These are phyloP conservation scores for Euphonia xanthogaster DNA, from an alignment of 2,797 vertebrate species.

Conservation along the genomic window DNA sequence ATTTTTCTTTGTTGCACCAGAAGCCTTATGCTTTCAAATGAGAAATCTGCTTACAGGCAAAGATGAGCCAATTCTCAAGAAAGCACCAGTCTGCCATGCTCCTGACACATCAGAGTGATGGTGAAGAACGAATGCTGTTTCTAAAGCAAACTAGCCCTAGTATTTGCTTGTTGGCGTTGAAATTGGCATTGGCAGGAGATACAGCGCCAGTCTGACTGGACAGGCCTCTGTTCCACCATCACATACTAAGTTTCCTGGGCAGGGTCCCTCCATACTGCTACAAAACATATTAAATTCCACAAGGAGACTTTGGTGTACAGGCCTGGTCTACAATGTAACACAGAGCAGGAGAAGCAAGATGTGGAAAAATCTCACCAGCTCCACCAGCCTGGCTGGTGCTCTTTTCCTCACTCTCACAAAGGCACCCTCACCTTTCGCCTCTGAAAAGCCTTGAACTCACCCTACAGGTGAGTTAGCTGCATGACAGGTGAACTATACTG, in stretches of 20 bases:
- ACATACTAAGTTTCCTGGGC: not conserved
- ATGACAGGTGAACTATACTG: not conserved
- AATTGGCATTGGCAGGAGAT: not conserved
- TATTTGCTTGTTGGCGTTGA: not conserved
- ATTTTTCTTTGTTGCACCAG: not conserved
- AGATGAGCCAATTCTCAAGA: not conserved
- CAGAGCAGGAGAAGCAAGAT: not conserved
- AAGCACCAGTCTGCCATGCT: not conserved
- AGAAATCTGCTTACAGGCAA: not conserved
- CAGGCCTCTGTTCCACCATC: not conserved
- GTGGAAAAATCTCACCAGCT: not conserved
- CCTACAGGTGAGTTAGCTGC: not conserved
- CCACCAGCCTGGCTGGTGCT: not conserved
- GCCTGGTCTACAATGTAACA: fast-evolving
- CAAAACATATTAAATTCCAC: not conserved
- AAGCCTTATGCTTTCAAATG: not conserved
- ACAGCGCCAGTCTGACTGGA: fast-evolving
- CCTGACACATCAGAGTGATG: not conserved
- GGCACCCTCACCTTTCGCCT: not conserved
- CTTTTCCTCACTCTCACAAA: not conserved
- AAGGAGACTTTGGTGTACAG: fast-evolving
- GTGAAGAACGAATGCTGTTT: not conserved
- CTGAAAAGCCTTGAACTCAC: not conserved
- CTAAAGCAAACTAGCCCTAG: not conserved
- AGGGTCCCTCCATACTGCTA: not conserved